Conservation (phyloP, 1,140 invertebrate species). For the Phortica variegata region DNA sequence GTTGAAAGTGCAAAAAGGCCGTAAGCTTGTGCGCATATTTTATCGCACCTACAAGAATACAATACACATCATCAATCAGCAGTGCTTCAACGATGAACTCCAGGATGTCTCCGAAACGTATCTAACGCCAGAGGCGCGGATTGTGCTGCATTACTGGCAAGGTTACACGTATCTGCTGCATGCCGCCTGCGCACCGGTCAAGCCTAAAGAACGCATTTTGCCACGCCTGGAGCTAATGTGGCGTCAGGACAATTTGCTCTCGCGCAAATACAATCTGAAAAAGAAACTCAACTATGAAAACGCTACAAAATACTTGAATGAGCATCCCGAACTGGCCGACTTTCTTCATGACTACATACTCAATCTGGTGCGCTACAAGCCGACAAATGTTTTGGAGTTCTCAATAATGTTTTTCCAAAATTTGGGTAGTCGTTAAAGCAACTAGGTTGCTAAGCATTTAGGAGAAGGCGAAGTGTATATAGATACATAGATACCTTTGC, state of each 20-base stretch:
- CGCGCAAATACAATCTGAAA: slow-evolving; percentile 20
- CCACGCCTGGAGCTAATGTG: slow-evolving; percentile 45
- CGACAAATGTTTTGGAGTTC: slow-evolving; percentile 42
- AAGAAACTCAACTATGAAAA: slow-evolving; percentile 43
- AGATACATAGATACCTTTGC: too few relatives aligned
- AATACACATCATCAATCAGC: slow-evolving; percentile 34
- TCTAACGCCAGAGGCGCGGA: slow-evolving; percentile 33
- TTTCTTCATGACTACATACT: slow-evolving; percentile 43
- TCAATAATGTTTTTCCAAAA: slow-evolving; percentile 49
- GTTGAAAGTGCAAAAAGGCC: slow-evolving; percentile 37
- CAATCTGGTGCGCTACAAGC: slow-evolving; percentile 44
- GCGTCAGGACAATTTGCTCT: slow-evolving; percentile 28
- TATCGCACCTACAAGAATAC: slow-evolving; percentile 40
- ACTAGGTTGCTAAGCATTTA: too few relatives aligned
- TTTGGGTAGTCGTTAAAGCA: slow-evolving; percentile 16
- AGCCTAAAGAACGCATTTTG: slow-evolving; percentile 20
- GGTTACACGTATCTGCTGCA: slow-evolving; percentile 44
- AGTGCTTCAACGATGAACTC: slow-evolving; percentile 45
- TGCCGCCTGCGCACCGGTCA: slow-evolving; percentile 26
- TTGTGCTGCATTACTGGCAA: slow-evolving; percentile 40
- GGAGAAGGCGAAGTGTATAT: too few relatives aligned
- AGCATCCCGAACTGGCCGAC: slow-evolving; percentile 34
- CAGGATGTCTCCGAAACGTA: slow-evolving; percentile 47
- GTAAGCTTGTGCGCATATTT: slow-evolving; percentile 42
- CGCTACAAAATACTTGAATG: slow-evolving; percentile 25